Base-by-base conservation (phyloP, 2,888 invertebrate species). In the Alviniconcha strummeri region DNA sequence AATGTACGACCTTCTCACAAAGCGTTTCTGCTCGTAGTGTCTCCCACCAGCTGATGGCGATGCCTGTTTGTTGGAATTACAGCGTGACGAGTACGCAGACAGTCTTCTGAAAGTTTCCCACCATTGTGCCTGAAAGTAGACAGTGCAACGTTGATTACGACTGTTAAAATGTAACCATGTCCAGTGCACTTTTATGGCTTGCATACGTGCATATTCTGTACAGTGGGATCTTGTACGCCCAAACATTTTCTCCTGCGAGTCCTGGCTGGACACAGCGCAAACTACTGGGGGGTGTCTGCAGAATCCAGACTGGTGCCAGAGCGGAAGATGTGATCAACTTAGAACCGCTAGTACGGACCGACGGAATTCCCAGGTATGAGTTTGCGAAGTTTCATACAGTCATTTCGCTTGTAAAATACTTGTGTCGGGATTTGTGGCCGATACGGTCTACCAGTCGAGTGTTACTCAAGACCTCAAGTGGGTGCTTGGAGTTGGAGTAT, bases 341-440 rank as follows among this genome's bases (percentile, higher is more conserved):
- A 77, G 84, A 86, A 77, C 88, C 88, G 1, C 80, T 90, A 6
- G 85, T 84, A 77, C 84, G 87, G 64, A 84, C 57, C 9, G 87
- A 89, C 80, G 87, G 86, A 57, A 83, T 82, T 55, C 89, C 89
- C 55, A 86, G 88, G 89, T 89, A 83, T 85, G 83, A n/a, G n/a
- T 64, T 79, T 52, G 2, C 13, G 15, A 13, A 5, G 56, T 17
- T 69, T 17, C 7, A 9, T 56, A 67, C 15, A 55, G 4, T 17
- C 54, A 11, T 57, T 80, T 78, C 7, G n/a, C 57, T 19, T 57
- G 2, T 13, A 9, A 9, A 36, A 36, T 36, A 36, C 36, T 36
- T 36, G 36, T 36, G 36, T 36, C 36, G 36, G 36, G 36, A 19
- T 64, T 19, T 13, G n/a, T 56, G 15, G 67, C 60, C 19, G 19